Percentiles rank a stretch among this genome's conserved stretches.
Conservation (phyloP, 2,888 invertebrate species). For the Bedellia somnulentella region DNA sequence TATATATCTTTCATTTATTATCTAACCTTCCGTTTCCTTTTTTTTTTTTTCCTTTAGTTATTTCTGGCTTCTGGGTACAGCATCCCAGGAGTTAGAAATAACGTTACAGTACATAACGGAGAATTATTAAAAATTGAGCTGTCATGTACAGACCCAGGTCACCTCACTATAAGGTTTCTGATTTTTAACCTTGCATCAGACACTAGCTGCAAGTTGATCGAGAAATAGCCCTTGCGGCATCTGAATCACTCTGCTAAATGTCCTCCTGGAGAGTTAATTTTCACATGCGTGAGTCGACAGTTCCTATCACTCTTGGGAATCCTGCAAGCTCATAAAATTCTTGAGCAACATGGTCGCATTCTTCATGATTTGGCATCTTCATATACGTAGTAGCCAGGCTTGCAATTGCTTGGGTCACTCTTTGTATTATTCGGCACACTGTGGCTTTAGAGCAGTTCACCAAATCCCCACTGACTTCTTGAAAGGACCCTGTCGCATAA, state of each 20-base stretch:
- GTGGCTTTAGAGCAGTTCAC: constrained; percentile 3
- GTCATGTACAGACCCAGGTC: constrained; percentile 8
- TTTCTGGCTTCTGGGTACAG: no score
- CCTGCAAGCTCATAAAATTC: constrained; percentile 1
- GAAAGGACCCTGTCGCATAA: constrained; percentile 4
- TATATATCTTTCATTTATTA: no score
- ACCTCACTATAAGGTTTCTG: constrained; percentile 7
- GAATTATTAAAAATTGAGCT: no score
- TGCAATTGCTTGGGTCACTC: constrained; percentile 2
- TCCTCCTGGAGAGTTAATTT: constrained; percentile 9
- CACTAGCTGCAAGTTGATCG: constrained; percentile 9
- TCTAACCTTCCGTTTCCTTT: no score
- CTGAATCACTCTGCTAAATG: constrained; percentile 8
- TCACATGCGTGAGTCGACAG: constrained; percentile 10
- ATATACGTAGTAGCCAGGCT: not conserved
- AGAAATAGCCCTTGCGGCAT: constrained; percentile 9
- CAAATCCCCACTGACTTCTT: constrained; percentile 7
- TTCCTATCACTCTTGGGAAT: constrained; percentile 6
- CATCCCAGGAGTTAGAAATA: no score
- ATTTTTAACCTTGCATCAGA: constrained; percentile 7
- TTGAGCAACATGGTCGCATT: not conserved
- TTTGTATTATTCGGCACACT: not conserved
- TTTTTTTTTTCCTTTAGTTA: no score
- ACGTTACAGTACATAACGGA: no score
- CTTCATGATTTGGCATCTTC: constrained; percentile 1